Conservation (phyloP, 2,888 invertebrate species). For the Hemistola chrysoprasaria region DNA sequence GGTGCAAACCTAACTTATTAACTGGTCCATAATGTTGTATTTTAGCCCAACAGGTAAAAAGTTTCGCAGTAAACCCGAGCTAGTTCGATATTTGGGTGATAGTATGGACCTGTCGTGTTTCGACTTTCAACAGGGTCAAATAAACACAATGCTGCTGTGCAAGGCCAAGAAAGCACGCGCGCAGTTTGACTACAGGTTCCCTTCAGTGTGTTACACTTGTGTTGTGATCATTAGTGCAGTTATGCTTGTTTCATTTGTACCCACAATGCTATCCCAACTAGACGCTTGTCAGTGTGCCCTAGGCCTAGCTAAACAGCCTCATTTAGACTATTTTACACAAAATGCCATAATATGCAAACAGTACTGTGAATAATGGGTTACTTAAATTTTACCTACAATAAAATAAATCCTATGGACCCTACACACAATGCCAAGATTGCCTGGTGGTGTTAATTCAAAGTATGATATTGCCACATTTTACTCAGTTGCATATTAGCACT, state of each 20-base stretch:
- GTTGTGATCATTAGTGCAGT: conserved; percentile 78
- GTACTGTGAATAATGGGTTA: background rate
- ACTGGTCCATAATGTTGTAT: conserved; percentile 54
- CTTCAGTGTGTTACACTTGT: conserved; percentile 69
- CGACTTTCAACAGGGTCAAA: conserved; percentile 91
- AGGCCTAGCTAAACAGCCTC: conserved; percentile 22
- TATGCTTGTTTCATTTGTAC: conserved; percentile 63
- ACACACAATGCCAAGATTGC: no score
- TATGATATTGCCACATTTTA: no score
- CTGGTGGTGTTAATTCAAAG: no score
- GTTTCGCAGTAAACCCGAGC: conserved; percentile 91
- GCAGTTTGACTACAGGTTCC: conserved; percentile 87
- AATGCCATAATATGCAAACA: background rate
- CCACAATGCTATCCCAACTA: conserved; percentile 38
- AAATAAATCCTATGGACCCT: no score
- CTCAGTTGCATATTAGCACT: no score
- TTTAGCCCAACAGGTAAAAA: conserved; percentile 91
- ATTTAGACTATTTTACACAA: conserved; percentile 16
- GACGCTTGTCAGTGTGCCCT: conserved; percentile 52
- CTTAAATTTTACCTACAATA: no score
- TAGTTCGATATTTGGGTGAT: conserved; percentile 89
- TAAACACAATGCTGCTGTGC: conserved; percentile 86
- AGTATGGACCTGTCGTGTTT: conserved; percentile 90
- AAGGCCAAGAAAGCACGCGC: conserved; percentile 87
- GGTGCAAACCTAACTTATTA: conserved; percentile 39